These are phyloP conservation scores for Artemia sp. DNA, from an alignment of 2,888 invertebrate genomes.

Conservation along the genomic window DNA sequence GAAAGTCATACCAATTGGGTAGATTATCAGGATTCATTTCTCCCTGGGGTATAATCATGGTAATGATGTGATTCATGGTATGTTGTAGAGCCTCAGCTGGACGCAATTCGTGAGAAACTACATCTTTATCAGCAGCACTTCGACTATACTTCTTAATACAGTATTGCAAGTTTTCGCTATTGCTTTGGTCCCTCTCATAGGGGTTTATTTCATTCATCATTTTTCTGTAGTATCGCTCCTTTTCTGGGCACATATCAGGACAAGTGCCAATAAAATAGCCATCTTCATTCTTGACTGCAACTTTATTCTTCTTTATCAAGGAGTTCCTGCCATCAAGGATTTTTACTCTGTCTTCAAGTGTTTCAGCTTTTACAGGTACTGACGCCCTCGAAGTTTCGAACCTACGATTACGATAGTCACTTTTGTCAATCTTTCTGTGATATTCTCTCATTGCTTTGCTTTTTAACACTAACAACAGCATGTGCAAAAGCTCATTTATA, in stretches of 20 bases:
- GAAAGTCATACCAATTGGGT: conserved; percentile 83
- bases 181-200: conserved; percentile 24
- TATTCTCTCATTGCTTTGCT: too few species aligned
- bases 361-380: too few species aligned
- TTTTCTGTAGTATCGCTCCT: conserved; percentile 49
- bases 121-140: conserved; percentile 93
- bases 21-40: conserved; percentile 41
- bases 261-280: conserved; percentile 49
- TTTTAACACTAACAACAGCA: too few species aligned
- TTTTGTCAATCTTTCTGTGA: too few species aligned
- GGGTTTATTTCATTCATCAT: conserved; percentile 23
- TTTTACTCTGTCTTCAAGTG: too few species aligned
- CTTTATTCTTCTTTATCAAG: background rate
- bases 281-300: background rate
- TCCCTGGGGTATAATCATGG: too few species aligned
- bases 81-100: conserved; percentile 57
- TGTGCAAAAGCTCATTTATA: too few species aligned
- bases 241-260: conserved; percentile 95
- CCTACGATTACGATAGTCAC: too few species aligned
- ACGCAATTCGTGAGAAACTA: conserved; percentile 76
- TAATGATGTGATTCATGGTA: conserved; percentile 88
- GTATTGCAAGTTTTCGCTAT: background rate
- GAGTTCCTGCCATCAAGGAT: too few species aligned
- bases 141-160: conserved; percentile 79
- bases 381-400: too few species aligned